phyloP scores from a whole-genome alignment of 2,113 vertebrate genomes.

The Microcebus lehilahytsara region DNA sequence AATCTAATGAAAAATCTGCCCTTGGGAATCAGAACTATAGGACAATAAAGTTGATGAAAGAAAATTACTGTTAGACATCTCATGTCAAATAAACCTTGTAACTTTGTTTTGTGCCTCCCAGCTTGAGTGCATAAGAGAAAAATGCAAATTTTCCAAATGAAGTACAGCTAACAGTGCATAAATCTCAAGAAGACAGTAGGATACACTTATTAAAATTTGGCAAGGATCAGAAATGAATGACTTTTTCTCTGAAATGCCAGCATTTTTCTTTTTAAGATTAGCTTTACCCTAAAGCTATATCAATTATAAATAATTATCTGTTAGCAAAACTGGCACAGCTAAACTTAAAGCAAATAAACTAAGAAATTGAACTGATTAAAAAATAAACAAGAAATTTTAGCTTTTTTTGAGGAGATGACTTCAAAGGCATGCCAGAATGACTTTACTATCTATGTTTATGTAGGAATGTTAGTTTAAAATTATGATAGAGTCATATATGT shows the following conservation, averaged over 20 bases:
- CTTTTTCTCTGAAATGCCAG: conserved; percentile 67
- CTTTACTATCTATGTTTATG: background rate
- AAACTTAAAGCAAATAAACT: conserved; percentile 63
- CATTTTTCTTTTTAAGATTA: conserved; percentile 65
- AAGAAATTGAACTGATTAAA: conserved; percentile 66
- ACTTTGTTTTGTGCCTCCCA: conserved; percentile 79
- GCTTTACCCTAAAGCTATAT: conserved; percentile 65
- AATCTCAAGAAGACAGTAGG: conserved; percentile 78
- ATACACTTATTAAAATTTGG: conserved; percentile 78
- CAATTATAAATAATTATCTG: conserved; percentile 77
- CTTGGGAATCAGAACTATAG: conserved; percentile 64
- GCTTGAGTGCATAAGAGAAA: conserved; percentile 77
- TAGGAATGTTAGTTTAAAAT: conserved; percentile 35
- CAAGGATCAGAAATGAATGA: conserved; percentile 69
- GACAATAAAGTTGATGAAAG: conserved; percentile 78
- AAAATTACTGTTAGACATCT: conserved; percentile 81
- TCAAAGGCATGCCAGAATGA: conserved; percentile 25
- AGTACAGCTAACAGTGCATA: conserved; percentile 76
- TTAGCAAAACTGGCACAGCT: conserved; percentile 50
- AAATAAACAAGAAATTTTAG: conserved; percentile 57
- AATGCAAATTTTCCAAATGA: conserved; percentile 82
- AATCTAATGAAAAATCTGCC: conserved; percentile 73
- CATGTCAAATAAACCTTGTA: conserved; percentile 69
- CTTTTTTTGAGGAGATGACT: background rate
- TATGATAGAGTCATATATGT: background rate